Evolutionary conservation across 2,888 invertebrate genomes (phyloP), one percentile per base, ranked within the genome.

Genomic region (Camptogramma bilineatum): DNA sequence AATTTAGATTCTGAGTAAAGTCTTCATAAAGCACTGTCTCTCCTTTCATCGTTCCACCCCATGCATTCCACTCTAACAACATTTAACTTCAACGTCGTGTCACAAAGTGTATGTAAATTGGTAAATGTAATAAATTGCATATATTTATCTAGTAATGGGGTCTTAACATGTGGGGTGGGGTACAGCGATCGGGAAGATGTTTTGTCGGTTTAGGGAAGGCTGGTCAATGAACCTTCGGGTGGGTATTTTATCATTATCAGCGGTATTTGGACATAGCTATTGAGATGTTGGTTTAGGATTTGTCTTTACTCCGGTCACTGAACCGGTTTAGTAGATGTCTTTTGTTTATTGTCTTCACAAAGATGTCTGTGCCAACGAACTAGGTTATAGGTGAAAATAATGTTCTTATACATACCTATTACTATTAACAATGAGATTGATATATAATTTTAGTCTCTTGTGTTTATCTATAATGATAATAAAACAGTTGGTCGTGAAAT

Each of bases 81-180:
- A 81, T 85, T 88, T 87, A 87, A 85, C 86, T 84, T 75, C 73
- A 79, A 86, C 87, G 87, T 84, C 82, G 74, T 78, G 81, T 86
- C 80, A 76, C 81, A 83, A 84, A 89, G 86, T 90, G 80, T 91
- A 93, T 93, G 92, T 91, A 91, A 91, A 93, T 92, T 90, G 88
- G 87, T 90, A 86, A 91, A 91, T 88, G 87, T 91, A 88, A 92
- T 91, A 91, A 91, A 91, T 91, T 91, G 90, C 90, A 88, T 88
- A 86, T 88, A 90, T 91, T 91, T 90, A 88, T 87, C 85, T 84
- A 75, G 85, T 89, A 88, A 90, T 88, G 87, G 90, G 80, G 81
- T 80, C 78, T 85, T 88, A 87, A 87, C 81, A 82, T 75, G 76
- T 70, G 77, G 90, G 87, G 87, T 81, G 84, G 83, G 75, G 77